These are phyloP conservation scores for Synanthedon formicaeformis DNA, from an alignment of 2,888 invertebrate genomes.

Conservation along the genomic window DNA sequence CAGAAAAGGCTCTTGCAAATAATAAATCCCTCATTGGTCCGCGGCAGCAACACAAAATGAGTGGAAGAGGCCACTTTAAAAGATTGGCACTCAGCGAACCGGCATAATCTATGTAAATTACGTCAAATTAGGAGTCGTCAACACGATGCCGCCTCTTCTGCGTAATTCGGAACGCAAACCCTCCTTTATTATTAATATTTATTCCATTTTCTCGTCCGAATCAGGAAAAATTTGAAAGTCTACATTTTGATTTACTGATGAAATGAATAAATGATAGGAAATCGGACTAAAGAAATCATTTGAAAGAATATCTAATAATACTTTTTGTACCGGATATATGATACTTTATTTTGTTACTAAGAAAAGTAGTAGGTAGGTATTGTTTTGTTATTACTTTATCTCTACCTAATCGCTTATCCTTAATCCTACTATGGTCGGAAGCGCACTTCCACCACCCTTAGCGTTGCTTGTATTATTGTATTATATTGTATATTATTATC, in stretches of 20 bases:
- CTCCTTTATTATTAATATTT: slow-evolving; percentile 70
- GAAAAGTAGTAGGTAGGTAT: too few relatives aligned
- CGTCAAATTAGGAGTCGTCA: slow-evolving; percentile 69
- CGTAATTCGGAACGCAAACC: slow-evolving; percentile 65
- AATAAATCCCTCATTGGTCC: slow-evolving; percentile 57
- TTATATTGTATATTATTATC: too few relatives aligned
- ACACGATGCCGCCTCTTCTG: slow-evolving; percentile 51
- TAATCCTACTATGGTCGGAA: too few relatives aligned
- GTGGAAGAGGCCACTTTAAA: slow-evolving; percentile 68
- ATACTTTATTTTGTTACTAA: too few relatives aligned
- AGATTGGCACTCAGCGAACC: slow-evolving; percentile 70
- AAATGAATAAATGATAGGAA: slow-evolving; percentile 44
- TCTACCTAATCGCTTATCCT: too few relatives aligned
- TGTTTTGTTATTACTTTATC: too few relatives aligned
- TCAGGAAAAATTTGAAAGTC: slow-evolving; percentile 44
- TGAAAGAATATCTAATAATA: too few relatives aligned
- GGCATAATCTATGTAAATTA: slow-evolving; percentile 71
- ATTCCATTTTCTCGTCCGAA: slow-evolving; percentile 54
- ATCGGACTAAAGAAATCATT: too few relatives aligned
- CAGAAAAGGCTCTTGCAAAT: slow-evolving; percentile 40
- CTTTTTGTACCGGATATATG: too few relatives aligned
- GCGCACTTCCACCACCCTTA: too few relatives aligned
- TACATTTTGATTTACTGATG: slow-evolving; percentile 47
- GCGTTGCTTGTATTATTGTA: too few relatives aligned
- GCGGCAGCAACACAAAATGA: slow-evolving; percentile 58